Conservation (phyloP, 2,888 invertebrate genomes). For the Nomada fabriciana region DNA sequence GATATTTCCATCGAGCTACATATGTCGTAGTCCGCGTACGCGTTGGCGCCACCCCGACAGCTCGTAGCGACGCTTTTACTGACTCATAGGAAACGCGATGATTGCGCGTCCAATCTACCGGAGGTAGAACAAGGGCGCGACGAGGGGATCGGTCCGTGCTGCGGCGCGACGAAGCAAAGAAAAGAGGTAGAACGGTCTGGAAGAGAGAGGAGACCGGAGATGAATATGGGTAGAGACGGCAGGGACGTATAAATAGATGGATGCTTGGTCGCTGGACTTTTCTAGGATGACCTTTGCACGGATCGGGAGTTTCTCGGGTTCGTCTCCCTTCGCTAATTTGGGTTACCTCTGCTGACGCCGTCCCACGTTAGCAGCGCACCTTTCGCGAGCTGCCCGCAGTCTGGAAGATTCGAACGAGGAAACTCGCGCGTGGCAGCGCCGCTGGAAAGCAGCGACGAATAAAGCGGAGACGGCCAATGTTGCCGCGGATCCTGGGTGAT, state of each 20-base stretch:
- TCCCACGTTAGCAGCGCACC: constrained; percentile 26
- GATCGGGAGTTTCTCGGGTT: background rate
- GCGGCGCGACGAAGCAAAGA: background rate
- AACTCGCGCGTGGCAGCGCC: too few species aligned
- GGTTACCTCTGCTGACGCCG: constrained; percentile 78
- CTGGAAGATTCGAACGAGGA: too few species aligned
- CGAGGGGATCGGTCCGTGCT: background rate
- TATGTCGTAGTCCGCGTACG: background rate
- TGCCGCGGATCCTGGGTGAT: too few species aligned
- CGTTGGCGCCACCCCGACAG: constrained; percentile 37
- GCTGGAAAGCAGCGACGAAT: constrained; percentile 46
- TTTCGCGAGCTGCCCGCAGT: constrained; percentile 10
- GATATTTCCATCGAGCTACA: constrained; percentile 8
- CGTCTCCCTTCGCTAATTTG: constrained; percentile 69
- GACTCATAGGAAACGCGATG: constrained; percentile 60
- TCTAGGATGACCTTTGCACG: constrained; percentile 77
- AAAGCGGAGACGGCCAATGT: too few species aligned
- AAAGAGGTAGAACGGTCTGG: background rate
- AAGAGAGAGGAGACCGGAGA: background rate
- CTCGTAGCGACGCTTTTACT: constrained; percentile 55
- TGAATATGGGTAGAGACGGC: constrained; percentile 41
- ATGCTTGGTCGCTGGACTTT: constrained; percentile 66
- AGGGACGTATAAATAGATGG: constrained; percentile 76
- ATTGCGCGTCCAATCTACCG: too few species aligned
- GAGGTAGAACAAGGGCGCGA: background rate